Percentiles rank a stretch among this genome's conserved stretches.
phyloP scores from a whole-genome alignment of 2,113 vertebrate genomes.

The Scalopus aquaticus region DNA sequence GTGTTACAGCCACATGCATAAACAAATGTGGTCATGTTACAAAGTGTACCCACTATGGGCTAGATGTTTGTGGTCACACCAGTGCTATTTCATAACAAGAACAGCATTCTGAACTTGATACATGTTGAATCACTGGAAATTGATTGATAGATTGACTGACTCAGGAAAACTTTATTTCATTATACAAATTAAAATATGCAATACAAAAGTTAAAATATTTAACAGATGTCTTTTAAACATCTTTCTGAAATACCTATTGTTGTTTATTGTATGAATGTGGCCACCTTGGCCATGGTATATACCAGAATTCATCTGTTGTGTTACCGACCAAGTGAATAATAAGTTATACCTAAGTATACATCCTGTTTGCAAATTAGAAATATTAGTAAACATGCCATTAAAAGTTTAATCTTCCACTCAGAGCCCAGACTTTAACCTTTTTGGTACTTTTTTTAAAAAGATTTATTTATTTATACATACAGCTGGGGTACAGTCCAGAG shows the following conservation, averaged over 20 bases:
- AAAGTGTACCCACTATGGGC: neutral
- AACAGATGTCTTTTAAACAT: neutral
- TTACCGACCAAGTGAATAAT: neutral
- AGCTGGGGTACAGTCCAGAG: too few relatives aligned
- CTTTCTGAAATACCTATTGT: neutral
- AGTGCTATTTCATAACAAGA: neutral
- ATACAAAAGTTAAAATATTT: neutral
- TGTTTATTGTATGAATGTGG: neutral
- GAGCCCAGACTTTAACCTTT: neutral
- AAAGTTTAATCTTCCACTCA: neutral
- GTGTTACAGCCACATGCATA: neutral
- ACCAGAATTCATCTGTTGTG: neutral
- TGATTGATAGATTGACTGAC: slow-evolving; percentile 18
- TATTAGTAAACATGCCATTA: neutral
- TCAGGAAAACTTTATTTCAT: neutral
- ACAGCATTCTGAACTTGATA: neutral
- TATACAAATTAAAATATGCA: slow-evolving; percentile 42
- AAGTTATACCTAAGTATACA: neutral
- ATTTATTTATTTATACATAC: too few relatives aligned
- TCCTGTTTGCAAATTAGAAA: neutral
- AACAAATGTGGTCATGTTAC: neutral
- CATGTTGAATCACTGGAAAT: neutral
- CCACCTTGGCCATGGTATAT: neutral
- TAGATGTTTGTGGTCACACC: neutral
- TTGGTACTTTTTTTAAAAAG: too few relatives aligned